A percentile compares a stretch with the other conserved stretches of the same genome.
Evolutionary conservation across 2,888 invertebrate species (phyloP).

Genomic region (Nebria brevicollis): DNA sequence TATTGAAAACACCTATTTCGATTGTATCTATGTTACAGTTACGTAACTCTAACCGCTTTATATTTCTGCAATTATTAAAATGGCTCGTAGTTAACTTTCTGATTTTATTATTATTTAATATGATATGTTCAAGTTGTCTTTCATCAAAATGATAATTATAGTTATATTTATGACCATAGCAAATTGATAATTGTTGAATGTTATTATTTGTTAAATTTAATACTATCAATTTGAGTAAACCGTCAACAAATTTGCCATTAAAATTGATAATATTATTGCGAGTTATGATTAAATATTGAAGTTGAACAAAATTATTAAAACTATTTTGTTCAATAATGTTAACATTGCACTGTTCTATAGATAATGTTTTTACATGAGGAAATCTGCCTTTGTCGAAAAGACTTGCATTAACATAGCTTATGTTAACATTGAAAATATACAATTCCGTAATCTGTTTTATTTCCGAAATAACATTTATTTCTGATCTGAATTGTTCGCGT

Average conservation of each 20-base stretch:
- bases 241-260: constrained; percentile 12
- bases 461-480: not conserved
- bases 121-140: not conserved
- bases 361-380: not conserved
- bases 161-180: constrained; percentile 11
- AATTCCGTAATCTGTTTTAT: not conserved
- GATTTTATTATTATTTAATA: constrained; percentile 25
- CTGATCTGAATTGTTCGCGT: not conserved
- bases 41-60: no score
- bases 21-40: no score
- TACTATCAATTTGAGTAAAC: not conserved
- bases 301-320: not conserved
- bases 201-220: not conserved
- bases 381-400: constrained; percentile 5
- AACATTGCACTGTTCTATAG: constrained; percentile 19
- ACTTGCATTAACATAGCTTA: not conserved
- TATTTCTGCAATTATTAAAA: no score
- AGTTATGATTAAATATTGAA: constrained; percentile 7
- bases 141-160: constrained; percentile 16
- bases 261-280: constrained; percentile 21
- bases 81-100: not conserved
- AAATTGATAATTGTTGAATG: constrained; percentile 22
- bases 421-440: not conserved
- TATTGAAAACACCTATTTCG: constrained; percentile 5
- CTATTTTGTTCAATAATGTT: constrained; percentile 3